Evolutionary conservation across 2,113 vertebrate genomes (phyloP).

Genomic region (Dromiciops gliroides): DNA sequence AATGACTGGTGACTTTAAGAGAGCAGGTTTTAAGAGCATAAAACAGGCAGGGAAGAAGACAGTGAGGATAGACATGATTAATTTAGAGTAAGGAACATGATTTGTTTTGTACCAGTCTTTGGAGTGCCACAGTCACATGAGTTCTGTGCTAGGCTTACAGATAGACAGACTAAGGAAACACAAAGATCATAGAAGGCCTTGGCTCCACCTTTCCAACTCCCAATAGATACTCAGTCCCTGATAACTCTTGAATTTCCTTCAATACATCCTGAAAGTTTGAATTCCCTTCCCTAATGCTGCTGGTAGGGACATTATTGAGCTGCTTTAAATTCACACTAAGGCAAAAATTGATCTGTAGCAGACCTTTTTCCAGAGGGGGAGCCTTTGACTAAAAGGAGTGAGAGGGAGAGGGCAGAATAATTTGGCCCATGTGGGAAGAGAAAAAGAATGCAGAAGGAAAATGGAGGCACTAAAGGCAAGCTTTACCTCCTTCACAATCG

Average conservation of each 20-base stretch:
- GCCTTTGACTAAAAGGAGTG: neutral
- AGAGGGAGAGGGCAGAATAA: neutral
- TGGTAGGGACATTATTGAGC: neutral
- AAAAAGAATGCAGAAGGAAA: neutral
- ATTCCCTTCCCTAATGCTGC: neutral
- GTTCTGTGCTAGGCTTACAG: neutral
- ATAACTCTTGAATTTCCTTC: neutral
- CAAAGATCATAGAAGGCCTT: neutral
- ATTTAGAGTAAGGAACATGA: neutral
- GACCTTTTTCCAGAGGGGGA: neutral
- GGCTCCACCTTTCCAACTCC: neutral
- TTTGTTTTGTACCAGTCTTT: neutral
- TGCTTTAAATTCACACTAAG: neutral
- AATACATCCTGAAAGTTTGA: neutral
- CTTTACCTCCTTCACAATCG: neutral
- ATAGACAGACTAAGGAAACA: neutral
- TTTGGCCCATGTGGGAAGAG: neutral
- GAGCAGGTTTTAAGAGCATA: neutral
- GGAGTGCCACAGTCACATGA: neutral
- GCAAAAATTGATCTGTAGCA: neutral
- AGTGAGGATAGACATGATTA: neutral
- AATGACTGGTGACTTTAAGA: neutral
- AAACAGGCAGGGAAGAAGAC: neutral
- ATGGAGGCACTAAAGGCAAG: neutral
- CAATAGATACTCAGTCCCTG: neutral